These are phyloP conservation scores for Albula goreensis DNA, from an alignment of 2,113 vertebrate species.

Conservation along the genomic window DNA sequence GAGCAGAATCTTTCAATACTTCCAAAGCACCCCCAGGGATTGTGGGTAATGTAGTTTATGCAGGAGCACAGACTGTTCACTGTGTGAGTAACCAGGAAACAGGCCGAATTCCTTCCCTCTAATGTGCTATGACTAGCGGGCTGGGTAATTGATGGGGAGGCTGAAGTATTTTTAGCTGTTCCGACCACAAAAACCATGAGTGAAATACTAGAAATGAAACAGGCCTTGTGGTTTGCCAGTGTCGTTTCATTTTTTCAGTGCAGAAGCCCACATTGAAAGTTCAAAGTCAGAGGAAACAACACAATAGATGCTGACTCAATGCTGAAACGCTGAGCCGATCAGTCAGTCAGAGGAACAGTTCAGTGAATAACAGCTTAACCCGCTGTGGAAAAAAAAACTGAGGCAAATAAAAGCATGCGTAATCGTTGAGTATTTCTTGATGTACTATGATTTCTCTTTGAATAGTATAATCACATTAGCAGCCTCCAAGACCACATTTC, in stretches of 20 bases:
- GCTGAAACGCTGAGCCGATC: slow-evolving; percentile 4
- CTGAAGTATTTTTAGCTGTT: slow-evolving; percentile 54
- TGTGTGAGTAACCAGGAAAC: slow-evolving; percentile 49
- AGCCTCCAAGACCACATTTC: neutral
- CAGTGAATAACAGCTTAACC: neutral
- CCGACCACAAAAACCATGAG: slow-evolving; percentile 39
- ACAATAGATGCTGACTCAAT: neutral
- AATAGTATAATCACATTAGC: neutral
- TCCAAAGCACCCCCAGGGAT: neutral
- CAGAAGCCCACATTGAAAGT: slow-evolving; percentile 56
- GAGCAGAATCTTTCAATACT: neutral
- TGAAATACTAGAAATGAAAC: slow-evolving; percentile 45
- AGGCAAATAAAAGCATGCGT: neutral
- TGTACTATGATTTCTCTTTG: neutral
- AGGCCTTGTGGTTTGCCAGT: slow-evolving; percentile 54
- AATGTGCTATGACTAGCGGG: slow-evolving; percentile 47
- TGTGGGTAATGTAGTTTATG: slow-evolving; percentile 24
- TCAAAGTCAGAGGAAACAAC: slow-evolving; percentile 48
- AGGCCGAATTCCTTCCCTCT: slow-evolving; percentile 23
- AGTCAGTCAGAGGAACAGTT: neutral
- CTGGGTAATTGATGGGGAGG: slow-evolving; percentile 52
- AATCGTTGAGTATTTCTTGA: neutral
- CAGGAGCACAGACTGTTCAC: slow-evolving; percentile 42
- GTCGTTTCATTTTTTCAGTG: slow-evolving; percentile 47
- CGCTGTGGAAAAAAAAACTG: neutral